Percentiles rank a stretch among this genome's conserved stretches.
These are phyloP conservation scores for Platyrinchus mystaceus DNA, from an alignment of 2,797 vertebrate species.

Conservation along the genomic window DNA sequence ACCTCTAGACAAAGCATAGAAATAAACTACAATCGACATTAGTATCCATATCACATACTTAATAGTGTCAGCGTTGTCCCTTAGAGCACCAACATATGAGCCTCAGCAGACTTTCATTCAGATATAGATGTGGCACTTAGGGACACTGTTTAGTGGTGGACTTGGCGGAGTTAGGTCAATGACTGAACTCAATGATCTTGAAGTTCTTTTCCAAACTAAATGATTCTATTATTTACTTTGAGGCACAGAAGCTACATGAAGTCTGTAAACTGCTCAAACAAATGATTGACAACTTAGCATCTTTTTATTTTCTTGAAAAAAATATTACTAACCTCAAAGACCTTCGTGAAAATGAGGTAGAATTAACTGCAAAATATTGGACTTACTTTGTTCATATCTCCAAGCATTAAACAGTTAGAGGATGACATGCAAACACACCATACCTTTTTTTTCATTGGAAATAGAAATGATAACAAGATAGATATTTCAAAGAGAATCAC, in stretches of 20 bases:
- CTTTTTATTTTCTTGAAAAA: slow-evolving; percentile 25
- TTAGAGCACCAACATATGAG: not conserved
- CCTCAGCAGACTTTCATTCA: slow-evolving; percentile 1
- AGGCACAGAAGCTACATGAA: not conserved
- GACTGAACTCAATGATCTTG: not conserved
- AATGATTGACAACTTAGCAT: not conserved
- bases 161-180: not conserved
- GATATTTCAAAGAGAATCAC: not conserved
- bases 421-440: not conserved
- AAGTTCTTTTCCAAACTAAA: not conserved
- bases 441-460: not conserved
- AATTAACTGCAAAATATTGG: not conserved
- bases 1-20: not conserved
- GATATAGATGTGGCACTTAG: not conserved
- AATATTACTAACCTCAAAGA: slow-evolving; percentile 15
- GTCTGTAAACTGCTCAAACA: not conserved
- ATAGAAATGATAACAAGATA: not conserved
- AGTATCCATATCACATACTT: not conserved
- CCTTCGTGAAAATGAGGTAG: slow-evolving; percentile 8
- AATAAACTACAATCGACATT: not conserved
- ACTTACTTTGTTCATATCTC: slow-evolving; percentile 6
- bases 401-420: not conserved
- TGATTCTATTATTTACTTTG: not conserved
- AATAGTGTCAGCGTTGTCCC: not conserved
- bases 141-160: not conserved